Evolutionary conservation across 2,113 vertebrate species (phyloP).

Genomic region (Xyrauchen texanus): DNA sequence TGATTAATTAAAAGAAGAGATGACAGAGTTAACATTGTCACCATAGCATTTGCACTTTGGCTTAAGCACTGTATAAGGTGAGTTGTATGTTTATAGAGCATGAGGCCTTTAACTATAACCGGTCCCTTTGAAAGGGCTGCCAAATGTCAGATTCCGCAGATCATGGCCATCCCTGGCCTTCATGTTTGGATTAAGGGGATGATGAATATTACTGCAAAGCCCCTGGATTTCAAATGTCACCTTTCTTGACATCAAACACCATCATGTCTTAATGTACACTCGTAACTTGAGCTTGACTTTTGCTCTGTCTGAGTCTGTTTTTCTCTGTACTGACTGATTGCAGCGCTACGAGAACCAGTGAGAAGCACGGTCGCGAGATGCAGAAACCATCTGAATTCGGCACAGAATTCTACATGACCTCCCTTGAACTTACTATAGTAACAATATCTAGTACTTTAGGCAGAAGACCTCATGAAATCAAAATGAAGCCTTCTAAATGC

Average conservation of each 20-base stretch:
- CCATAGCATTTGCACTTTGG: background rate
- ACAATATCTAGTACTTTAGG: too few relatives aligned
- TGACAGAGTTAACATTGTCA: background rate
- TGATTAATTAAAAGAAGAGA: constrained; percentile 9
- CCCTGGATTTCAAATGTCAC: constrained; percentile 39
- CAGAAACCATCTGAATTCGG: too few relatives aligned
- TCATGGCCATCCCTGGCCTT: constrained; percentile 3
- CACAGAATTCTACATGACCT: too few relatives aligned
- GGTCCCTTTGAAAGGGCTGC: constrained; percentile 25
- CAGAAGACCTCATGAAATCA: too few relatives aligned
- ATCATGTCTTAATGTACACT: constrained; percentile 15
- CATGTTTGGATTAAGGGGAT: constrained; percentile 11
- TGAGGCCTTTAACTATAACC: constrained; percentile 5
- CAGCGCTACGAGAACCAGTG: too few relatives aligned
- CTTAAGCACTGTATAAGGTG: background rate
- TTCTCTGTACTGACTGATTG: background rate
- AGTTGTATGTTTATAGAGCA: constrained; percentile 8
- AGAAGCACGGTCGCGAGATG: too few relatives aligned
- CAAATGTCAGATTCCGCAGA: constrained; percentile 33
- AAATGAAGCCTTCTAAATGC: too few relatives aligned
- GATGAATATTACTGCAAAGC: constrained; percentile 17
- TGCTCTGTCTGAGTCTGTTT: constrained; percentile 18
- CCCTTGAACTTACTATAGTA: too few relatives aligned
- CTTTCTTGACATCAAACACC: constrained; percentile 34
- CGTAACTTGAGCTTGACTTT: constrained; percentile 42